Base-by-base conservation (phyloP, 2,113 vertebrate genomes). In the Scartelaos histophorus region DNA sequence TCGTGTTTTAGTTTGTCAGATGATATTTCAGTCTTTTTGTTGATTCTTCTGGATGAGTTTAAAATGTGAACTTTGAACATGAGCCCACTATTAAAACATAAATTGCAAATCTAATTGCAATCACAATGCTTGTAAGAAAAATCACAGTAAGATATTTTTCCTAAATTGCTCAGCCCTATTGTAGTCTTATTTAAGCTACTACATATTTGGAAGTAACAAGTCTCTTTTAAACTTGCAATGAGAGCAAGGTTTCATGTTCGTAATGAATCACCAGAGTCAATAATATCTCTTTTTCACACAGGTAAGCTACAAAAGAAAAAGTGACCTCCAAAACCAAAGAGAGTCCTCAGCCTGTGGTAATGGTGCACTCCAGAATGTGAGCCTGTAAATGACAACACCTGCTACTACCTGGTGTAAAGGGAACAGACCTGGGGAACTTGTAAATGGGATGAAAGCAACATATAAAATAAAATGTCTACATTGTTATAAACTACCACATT, bases 131-230 rank as follows among this genome's bases (percentile, higher is more conserved):
- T 43, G 38, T 43, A 0, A 1, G 38, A 43, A 43, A 43, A 43
- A 43, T 43, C 38, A 7, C 9, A 43, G 10, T 43, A 10, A 43
- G 38, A 43, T 43, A 43, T 43, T 43, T 43, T 43, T 43, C 38
- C 38, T 10, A 43, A 43, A 11, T 10, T 43, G 38, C 10, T 43
- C 38, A 43, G 7, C 9, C 38, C 38, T 43, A 10, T 43, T 43
- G 6, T 1, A 81, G 80, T 78, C 85, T 51, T 6, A 19, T 71
- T 79, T 67, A 64, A 87, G 81, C 79, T 84, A 78, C 85, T 85
- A 86, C 83, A 77, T 82, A 82, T 84, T 83, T 81, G 83, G 82
- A 80, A 19, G 19, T 78, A 81, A 88, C 79, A 84, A 86, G 73
- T 84, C 84, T 83, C 69, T 22, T 75, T 80, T 81, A 83, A 89